Percentiles rank a stretch among this genome's conserved stretches.
Conservation (phyloP, 2,797 vertebrate genomes). For the Rhinichthys osculus region DNA sequence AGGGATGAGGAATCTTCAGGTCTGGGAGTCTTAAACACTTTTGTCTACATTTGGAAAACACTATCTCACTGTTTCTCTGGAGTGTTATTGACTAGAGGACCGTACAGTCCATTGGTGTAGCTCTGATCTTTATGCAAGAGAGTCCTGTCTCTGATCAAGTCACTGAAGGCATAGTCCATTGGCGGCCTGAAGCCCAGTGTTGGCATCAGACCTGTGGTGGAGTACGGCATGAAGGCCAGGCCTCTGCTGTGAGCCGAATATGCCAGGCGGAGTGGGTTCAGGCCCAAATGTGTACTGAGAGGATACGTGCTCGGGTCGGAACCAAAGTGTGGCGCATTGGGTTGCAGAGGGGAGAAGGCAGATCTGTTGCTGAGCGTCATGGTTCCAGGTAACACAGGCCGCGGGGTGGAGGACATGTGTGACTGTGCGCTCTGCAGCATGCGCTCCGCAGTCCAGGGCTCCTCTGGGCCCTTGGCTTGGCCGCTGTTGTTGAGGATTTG, state of each 20-base stretch:
- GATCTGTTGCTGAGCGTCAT: slow-evolving; percentile 96
- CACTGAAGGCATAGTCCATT: slow-evolving; percentile 98
- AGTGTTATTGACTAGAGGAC: slow-evolving; percentile 93
- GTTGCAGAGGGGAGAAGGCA: slow-evolving; percentile 95
- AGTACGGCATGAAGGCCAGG: slow-evolving; percentile 99
- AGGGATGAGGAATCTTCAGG: slow-evolving; percentile 45
- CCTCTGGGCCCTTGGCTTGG: slow-evolving; percentile 79
- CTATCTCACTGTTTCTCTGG: slow-evolving; percentile 90
- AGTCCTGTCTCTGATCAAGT: slow-evolving; percentile 96
- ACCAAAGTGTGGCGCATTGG: slow-evolving; percentile 92
- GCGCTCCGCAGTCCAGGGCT: slow-evolving; percentile 84
- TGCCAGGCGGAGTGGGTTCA: slow-evolving; percentile 94
- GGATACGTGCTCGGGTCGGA: slow-evolving; percentile 89
- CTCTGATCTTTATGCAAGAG: slow-evolving; percentile 94
- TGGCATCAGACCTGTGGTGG: slow-evolving; percentile 94
- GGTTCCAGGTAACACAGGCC: slow-evolving; percentile 91
- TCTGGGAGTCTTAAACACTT: slow-evolving; percentile 73
- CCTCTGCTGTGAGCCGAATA: slow-evolving; percentile 98
- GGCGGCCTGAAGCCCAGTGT: slow-evolving; percentile 95
- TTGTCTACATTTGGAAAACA: slow-evolving; percentile 69
- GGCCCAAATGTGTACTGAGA: slow-evolving; percentile 90
- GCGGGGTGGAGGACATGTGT: slow-evolving; percentile 77
- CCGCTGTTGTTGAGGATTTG: slow-evolving; percentile 97
- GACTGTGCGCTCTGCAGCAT: slow-evolving; percentile 80
- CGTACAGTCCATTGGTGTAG: slow-evolving; percentile 89